A percentile compares a stretch with the other conserved stretches of the same genome.
Conservation (phyloP, 2,113 vertebrate genomes). For the Neotoma lepida region DNA sequence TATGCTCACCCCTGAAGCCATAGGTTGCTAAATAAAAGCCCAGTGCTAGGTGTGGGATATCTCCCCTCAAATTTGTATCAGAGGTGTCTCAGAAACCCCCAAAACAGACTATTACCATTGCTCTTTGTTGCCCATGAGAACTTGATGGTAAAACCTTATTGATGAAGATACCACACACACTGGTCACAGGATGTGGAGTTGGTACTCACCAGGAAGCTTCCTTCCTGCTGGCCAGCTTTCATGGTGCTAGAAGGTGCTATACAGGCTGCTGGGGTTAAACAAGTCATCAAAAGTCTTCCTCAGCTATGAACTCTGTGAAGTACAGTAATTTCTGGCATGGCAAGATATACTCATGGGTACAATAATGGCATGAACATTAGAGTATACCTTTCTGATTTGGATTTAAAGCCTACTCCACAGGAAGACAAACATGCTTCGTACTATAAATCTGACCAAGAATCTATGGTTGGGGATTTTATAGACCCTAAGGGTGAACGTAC, state of each 20-base stretch:
- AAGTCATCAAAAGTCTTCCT: not conserved
- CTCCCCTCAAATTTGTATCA: not conserved
- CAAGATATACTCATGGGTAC: not conserved
- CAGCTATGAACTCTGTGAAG: not conserved
- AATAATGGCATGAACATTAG: not conserved
- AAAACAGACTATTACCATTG: not conserved
- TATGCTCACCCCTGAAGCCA: not conserved
- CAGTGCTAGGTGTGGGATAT: not conserved
- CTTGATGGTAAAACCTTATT: not conserved
- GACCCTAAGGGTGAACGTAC: not conserved
- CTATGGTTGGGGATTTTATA: not conserved
- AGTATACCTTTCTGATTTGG: not conserved
- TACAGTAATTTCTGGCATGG: not conserved
- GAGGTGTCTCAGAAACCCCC: not conserved
- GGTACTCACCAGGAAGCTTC: not conserved
- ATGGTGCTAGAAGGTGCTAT: not conserved
- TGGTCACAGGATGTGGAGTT: not conserved
- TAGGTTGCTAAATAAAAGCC: not conserved
- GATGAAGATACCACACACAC: not conserved
- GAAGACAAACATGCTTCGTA: not conserved
- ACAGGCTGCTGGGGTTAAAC: not conserved
- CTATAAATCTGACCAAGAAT: not conserved
- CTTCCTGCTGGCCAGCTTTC: not conserved
- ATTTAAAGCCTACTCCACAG: not conserved
- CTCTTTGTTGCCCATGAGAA: not conserved